Evolutionary conservation across 2,888 invertebrate genomes (phyloP), one percentile per base, ranked within the genome.

Genomic region (Platycnemis pennipes): DNA sequence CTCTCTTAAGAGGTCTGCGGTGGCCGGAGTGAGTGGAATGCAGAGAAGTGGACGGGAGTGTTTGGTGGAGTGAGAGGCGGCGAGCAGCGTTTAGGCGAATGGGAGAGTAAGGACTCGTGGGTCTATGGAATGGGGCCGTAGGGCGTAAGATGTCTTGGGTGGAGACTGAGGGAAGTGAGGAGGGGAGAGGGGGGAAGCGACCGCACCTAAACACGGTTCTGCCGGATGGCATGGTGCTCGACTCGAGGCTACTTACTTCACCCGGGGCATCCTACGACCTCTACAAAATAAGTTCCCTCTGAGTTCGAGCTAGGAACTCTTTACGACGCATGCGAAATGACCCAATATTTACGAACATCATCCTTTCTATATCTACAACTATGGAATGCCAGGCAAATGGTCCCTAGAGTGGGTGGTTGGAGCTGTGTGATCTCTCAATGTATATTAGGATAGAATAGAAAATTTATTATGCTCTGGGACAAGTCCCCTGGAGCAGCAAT

Each of bases 21-120:
- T 77, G 31, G 77, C 77, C 77, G 77, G 37, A 77, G 77, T 77
- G 77, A 77, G 37, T 77, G 77, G 77, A 37, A 77, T 77, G 31
- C n/a, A 37, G 77, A 37, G 77, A 37, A 77, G 31, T 77, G 77
- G 77, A 37, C 77, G 77, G 49, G 49, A 49, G 49, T 11, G 49
- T 49, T 37, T 77, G 16, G 22, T 31, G 13, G 77, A 37, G 16
- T 1, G 77, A 5, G 31, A 11, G 77, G 77, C 8, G 37, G 77
- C 2, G 16, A 13, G 37, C 31, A 37, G 37, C 77, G 37, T 31
- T 77, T 13, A 77, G 77, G 77, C 8, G 77, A 37, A 77, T 13
- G 63, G 22, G 63, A 5, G 63, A 26, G 26, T 26, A 26, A 63
- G n/a, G 26, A 5, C 77, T 31, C 31, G 7, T 11, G 37, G 26